These are phyloP conservation scores for Symphodus melops DNA, from an alignment of 2,113 vertebrate genomes.

Conservation along the genomic window DNA sequence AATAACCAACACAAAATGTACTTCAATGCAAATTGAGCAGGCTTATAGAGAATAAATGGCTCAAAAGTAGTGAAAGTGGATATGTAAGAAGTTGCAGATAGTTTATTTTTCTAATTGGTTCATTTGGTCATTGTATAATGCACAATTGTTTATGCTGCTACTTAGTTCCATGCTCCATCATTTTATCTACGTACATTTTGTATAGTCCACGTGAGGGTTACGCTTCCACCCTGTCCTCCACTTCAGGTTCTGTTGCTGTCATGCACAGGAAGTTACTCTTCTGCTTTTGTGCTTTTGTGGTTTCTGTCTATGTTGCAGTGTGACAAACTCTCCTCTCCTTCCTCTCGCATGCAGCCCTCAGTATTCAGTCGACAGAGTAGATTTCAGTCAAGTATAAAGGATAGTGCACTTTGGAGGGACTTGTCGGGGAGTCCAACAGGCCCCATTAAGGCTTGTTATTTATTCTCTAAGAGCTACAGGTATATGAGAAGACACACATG, in stretches of 20 bases:
- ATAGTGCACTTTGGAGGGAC: neutral
- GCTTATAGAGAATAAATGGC: neutral
- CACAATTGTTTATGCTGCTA: neutral
- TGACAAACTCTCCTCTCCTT: slow-evolving; percentile 72
- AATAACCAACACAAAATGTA: slow-evolving; percentile 24
- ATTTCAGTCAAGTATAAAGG: slow-evolving; percentile 14
- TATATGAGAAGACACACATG: slow-evolving; percentile 46
- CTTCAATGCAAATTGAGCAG: neutral
- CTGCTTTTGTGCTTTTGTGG: slow-evolving; percentile 79
- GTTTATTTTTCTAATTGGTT: neutral
- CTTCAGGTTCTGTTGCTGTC: slow-evolving; percentile 55
- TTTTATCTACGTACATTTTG: slow-evolving; percentile 7
- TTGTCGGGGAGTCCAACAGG: slow-evolving; percentile 5
- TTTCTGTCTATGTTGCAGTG: slow-evolving; percentile 65
- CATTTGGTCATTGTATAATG: too few species aligned
- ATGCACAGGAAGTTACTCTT: slow-evolving; percentile 80
- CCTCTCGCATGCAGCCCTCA: slow-evolving; percentile 53
- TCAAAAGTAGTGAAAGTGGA: neutral
- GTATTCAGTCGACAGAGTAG: slow-evolving; percentile 21
- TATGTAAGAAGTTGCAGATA: neutral
- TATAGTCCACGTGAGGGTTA: neutral
- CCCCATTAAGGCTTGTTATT: neutral
- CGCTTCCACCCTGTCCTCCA: slow-evolving; percentile 44
- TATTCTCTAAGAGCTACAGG: slow-evolving; percentile 9
- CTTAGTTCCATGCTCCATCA: neutral